A percentile compares a stretch with the other conserved stretches of the same genome.
These are phyloP conservation scores for Peromyscus nudipes DNA, from an alignment of 2,797 vertebrate species.

Conservation along the genomic window DNA sequence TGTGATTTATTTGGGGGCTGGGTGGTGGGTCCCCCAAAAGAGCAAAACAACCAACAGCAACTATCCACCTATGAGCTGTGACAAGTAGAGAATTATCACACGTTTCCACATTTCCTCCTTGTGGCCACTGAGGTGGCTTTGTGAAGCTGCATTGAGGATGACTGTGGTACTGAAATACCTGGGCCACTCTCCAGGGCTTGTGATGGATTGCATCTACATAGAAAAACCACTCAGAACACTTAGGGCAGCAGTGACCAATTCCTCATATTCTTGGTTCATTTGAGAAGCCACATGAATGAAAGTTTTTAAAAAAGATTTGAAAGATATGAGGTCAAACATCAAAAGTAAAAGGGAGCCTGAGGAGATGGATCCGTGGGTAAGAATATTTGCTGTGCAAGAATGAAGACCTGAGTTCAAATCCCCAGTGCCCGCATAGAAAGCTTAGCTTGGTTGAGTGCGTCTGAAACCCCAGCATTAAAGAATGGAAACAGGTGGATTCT, in stretches of 20 bases:
- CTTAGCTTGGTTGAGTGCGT: background rate
- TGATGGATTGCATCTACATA: background rate
- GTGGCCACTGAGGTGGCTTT: background rate
- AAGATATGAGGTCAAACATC: background rate
- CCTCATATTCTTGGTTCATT: background rate
- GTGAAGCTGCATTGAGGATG: background rate
- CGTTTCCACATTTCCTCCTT: background rate
- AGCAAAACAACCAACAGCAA: no score
- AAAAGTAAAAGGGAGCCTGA: background rate
- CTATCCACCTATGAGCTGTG: background rate
- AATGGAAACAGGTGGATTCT: background rate
- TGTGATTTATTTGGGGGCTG: no score
- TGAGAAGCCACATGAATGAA: background rate
- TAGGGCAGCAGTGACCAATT: background rate
- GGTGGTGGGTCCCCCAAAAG: no score
- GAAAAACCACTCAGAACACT: background rate
- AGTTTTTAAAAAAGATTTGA: background rate
- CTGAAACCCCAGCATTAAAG: background rate
- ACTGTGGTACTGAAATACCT: background rate
- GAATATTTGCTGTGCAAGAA: background rate
- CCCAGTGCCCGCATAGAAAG: background rate
- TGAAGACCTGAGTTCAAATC: background rate
- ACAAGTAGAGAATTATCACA: constrained; percentile 65
- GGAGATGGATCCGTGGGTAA: background rate
- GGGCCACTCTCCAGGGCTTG: background rate